Conservation (phyloP, 2,113 vertebrate species). For the Struthidea cinerea region DNA sequence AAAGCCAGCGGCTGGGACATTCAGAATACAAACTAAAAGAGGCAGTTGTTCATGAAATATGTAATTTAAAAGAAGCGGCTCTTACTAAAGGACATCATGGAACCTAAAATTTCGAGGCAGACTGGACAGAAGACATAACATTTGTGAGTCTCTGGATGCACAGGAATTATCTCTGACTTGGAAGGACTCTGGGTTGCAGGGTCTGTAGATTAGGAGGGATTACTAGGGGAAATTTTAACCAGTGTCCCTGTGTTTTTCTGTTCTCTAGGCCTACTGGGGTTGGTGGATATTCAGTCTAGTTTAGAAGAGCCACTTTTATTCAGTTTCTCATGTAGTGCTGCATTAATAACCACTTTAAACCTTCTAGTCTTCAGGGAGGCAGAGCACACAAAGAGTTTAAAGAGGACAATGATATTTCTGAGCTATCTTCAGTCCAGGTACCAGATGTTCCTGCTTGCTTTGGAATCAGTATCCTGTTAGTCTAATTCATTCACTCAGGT, state of each 20-base stretch:
- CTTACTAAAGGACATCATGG: background rate
- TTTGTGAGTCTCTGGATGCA: background rate
- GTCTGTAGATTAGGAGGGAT: background rate
- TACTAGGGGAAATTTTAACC: background rate
- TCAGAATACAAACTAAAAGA: background rate
- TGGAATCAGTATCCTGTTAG: background rate
- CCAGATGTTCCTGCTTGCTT: background rate
- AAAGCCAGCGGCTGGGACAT: background rate
- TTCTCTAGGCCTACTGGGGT: background rate
- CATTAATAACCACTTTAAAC: background rate
- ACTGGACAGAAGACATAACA: background rate
- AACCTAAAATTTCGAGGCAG: background rate
- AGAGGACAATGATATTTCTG: background rate
- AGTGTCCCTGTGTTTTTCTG: background rate
- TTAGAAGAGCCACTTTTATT: background rate
- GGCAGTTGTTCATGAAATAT: background rate
- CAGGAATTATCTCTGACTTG: background rate
- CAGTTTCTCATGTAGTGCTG: background rate
- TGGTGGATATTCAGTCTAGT: background rate
- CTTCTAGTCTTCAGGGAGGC: background rate
- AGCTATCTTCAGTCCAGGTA: background rate
- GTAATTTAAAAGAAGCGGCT: background rate
- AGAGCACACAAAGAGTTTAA: background rate
- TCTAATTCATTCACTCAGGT: background rate
- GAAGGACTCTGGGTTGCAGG: background rate